Percentiles rank a stretch among this genome's conserved stretches.
Conservation (phyloP, 2,888 invertebrate genomes). For the Hirtodrosophila trivittata region DNA sequence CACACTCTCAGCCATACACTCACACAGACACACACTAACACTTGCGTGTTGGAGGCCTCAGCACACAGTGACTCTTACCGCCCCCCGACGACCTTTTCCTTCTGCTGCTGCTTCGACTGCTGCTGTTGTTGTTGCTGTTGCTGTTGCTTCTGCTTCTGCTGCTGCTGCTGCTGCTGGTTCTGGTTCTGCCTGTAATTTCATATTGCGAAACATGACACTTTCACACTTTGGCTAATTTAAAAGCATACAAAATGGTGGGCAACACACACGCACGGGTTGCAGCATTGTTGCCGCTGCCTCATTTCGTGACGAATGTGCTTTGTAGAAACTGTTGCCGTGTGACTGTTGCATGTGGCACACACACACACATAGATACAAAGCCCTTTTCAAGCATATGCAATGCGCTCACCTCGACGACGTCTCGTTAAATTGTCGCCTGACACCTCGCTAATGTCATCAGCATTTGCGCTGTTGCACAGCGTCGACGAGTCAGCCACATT, state of each 20-base stretch:
- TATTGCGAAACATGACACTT: slow-evolving; percentile 81
- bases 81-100: background rate
- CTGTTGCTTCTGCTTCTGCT: slow-evolving; percentile 1
- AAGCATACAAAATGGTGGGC: slow-evolving; percentile 78
- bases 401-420: slow-evolving; percentile 39
- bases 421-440: slow-evolving; percentile 78
- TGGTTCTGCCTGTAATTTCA: slow-evolving; percentile 77
- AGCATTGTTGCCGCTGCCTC: slow-evolving; percentile 19
- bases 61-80: background rate
- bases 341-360: slow-evolving; percentile 59
- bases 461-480: slow-evolving; percentile 41
- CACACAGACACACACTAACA: slow-evolving; percentile 4
- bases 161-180: too few species aligned
- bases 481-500: slow-evolving; percentile 65
- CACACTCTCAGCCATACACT: too few species aligned
- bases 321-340: slow-evolving; percentile 31
- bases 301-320: slow-evolving; percentile 75
- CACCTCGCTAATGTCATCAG: slow-evolving; percentile 77
- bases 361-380: slow-evolving; percentile 23
- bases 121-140: background rate
- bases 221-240: slow-evolving; percentile 81
- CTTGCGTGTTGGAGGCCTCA: too few species aligned
- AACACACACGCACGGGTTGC: slow-evolving; percentile 68
- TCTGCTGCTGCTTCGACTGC: too few species aligned
- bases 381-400: slow-evolving; percentile 63